Percentiles rank a stretch among this genome's conserved stretches.
phyloP scores from a whole-genome alignment of 1,140 invertebrate species.

The Melitaea cinxia region DNA sequence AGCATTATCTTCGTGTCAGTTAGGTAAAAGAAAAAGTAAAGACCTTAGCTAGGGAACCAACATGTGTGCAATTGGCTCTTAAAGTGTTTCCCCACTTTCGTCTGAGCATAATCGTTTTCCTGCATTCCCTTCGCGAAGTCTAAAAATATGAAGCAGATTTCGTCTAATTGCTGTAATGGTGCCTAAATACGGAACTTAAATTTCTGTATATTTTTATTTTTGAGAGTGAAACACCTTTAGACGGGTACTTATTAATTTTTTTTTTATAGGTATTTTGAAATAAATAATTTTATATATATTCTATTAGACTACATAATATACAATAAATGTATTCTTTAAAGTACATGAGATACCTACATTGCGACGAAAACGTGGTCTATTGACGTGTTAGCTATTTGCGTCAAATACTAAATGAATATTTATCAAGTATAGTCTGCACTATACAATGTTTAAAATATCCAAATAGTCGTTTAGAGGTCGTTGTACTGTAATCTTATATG shows the following conservation, averaged over 20 bases:
- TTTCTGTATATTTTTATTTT: constrained; percentile 10
- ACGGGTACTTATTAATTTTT: not conserved
- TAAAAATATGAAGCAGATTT: constrained; percentile 31
- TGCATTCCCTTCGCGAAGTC: constrained; percentile 40
- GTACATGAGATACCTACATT: not conserved
- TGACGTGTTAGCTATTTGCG: constrained; percentile 4
- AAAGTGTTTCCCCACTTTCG: constrained; percentile 53
- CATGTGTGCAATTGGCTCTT: constrained; percentile 65
- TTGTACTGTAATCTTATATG: too few species aligned
- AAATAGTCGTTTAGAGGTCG: constrained; percentile 3
- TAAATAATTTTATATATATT: not conserved
- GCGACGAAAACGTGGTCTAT: not conserved
- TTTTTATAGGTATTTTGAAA: not conserved
- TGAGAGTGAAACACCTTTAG: not conserved
- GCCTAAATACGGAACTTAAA: constrained; percentile 17
- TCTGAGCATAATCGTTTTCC: constrained; percentile 60
- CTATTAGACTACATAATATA: not conserved
- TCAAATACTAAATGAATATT: constrained; percentile 9
- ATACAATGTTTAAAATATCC: constrained; percentile 13
- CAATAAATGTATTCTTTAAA: not conserved
- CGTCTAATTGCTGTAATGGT: constrained; percentile 51
- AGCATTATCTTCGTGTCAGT: constrained; percentile 51
- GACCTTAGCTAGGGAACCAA: constrained; percentile 49
- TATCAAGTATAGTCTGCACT: constrained; percentile 13
- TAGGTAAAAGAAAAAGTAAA: constrained; percentile 49